Evolutionary conservation across 1,140 invertebrate genomes (phyloP).

Genomic region (Drosophila lowei): DNA sequence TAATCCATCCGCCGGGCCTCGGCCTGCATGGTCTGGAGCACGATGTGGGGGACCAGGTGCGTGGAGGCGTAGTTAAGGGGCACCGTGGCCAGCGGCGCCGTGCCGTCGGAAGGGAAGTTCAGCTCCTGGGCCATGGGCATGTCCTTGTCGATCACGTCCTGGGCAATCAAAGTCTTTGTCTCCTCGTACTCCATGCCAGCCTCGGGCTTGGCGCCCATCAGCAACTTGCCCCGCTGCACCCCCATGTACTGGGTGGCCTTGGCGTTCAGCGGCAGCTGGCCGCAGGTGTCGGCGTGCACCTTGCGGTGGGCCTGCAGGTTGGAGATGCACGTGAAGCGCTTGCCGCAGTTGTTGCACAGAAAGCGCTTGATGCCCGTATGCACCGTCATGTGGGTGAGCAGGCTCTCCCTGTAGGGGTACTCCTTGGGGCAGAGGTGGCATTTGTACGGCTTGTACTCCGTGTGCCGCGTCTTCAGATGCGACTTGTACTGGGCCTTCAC

Average conservation of each 20-base stretch:
- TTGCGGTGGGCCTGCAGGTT: conserved; percentile 84
- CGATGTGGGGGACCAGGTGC: conserved; percentile 68
- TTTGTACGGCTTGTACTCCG: conserved; percentile 88
- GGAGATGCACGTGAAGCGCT: conserved; percentile 84
- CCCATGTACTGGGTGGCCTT: conserved; percentile 82
- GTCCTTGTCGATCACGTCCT: conserved; percentile 76
- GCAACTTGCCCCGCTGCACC: conserved; percentile 73
- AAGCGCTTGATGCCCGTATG: conserved; percentile 85
- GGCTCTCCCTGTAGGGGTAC: conserved; percentile 84
- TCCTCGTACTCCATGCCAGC: conserved; percentile 78
- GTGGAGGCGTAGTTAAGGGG: conserved; percentile 68
- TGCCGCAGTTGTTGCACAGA: conserved; percentile 83
- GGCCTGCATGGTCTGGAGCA: conserved; percentile 74
- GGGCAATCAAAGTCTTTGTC: conserved; percentile 74
- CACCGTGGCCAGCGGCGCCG: conserved; percentile 65
- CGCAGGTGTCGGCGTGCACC: conserved; percentile 78
- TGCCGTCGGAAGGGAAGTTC: conserved; percentile 71
- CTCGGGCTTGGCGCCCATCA: conserved; percentile 79
- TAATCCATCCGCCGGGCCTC: conserved; percentile 61
- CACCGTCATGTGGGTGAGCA: conserved; percentile 84
- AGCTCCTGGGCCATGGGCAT: conserved; percentile 76
- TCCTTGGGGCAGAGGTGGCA: conserved; percentile 85
- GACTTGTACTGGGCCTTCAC: conserved; percentile 88
- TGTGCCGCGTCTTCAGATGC: conserved; percentile 87
- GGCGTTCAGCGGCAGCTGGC: conserved; percentile 70